A percentile compares a stretch with the other conserved stretches of the same genome.
phyloP scores from a whole-genome alignment of 1,140 invertebrate species.

The Cotesia glomerata region DNA sequence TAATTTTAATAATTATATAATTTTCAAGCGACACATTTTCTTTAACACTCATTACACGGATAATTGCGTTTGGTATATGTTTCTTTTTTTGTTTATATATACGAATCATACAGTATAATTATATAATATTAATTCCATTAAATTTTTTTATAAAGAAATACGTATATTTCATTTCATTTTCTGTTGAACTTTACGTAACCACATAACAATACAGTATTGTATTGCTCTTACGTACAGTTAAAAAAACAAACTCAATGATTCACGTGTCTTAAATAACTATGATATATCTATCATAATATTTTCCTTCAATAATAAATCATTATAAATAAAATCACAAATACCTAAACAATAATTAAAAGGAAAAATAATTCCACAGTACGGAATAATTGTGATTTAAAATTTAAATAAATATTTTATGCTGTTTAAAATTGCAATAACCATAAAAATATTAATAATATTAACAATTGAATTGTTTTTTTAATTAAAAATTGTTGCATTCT shows the following conservation, averaged over 20 bases:
- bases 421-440: neutral
- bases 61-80: constrained; percentile 21
- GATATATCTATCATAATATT: too few relatives aligned
- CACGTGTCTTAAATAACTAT: neutral
- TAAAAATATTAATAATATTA: neutral
- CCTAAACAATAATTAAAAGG: constrained; percentile 4
- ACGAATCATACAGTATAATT: constrained; percentile 15
- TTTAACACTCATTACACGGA: neutral
- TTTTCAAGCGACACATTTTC: neutral
- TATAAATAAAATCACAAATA: constrained; percentile 8
- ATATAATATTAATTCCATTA: too few relatives aligned
- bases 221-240: constrained; percentile 12
- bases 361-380: neutral
- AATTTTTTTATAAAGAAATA: constrained; percentile 2
- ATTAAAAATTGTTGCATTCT: constrained; percentile 53
- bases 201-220: neutral
- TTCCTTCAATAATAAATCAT: too few relatives aligned
- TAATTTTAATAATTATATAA: neutral
- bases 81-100: constrained; percentile 3
- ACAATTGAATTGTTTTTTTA: constrained; percentile 12
- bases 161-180: too few relatives aligned
- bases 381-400: neutral
- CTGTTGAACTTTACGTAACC: too few relatives aligned
- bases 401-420: neutral
- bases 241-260: neutral